Evolutionary conservation across 2,888 invertebrate species (phyloP).

Genomic region (Diabrotica balteata): DNA sequence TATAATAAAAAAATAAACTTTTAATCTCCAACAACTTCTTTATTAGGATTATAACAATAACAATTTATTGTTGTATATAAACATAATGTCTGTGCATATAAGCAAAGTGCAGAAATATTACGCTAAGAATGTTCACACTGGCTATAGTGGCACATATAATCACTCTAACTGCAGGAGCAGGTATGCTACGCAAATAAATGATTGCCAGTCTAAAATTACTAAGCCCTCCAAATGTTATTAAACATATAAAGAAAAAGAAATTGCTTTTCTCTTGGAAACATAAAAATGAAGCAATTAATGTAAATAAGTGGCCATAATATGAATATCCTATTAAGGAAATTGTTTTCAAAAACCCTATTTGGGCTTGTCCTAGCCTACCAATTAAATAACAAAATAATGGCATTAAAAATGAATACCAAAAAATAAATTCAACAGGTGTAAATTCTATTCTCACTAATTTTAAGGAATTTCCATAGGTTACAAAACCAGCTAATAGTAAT

Average conservation of each 20-base stretch:
- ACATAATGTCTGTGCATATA: constrained; percentile 61
- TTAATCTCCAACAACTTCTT: neutral
- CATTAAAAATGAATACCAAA: constrained; percentile 53
- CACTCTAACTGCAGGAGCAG: constrained; percentile 60
- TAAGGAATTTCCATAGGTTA: constrained; percentile 57
- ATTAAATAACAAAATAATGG: constrained; percentile 55
- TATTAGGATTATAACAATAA: neutral
- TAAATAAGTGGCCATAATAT: constrained; percentile 61
- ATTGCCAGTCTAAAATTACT: constrained; percentile 61
- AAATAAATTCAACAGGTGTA: constrained; percentile 54
- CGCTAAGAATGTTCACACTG: constrained; percentile 60
- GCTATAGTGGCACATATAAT: constrained; percentile 62
- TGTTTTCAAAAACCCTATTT: constrained; percentile 56
- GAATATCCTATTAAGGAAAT: constrained; percentile 61
- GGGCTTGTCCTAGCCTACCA: constrained; percentile 53
- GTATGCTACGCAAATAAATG: constrained; percentile 60
- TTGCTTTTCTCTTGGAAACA: constrained; percentile 59
- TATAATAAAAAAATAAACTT: neutral
- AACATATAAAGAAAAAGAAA: constrained; percentile 59
- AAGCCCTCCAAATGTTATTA: constrained; percentile 61
- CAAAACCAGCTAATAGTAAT: constrained; percentile 52
- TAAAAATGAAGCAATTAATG: constrained; percentile 57
- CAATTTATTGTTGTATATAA: constrained; percentile 5
- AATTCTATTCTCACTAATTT: constrained; percentile 50
- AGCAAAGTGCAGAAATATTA: constrained; percentile 63